Evolutionary conservation across 2,113 vertebrate genomes (phyloP), one percentile per base, ranked within the genome.

Genomic region (Anhinga anhinga): DNA sequence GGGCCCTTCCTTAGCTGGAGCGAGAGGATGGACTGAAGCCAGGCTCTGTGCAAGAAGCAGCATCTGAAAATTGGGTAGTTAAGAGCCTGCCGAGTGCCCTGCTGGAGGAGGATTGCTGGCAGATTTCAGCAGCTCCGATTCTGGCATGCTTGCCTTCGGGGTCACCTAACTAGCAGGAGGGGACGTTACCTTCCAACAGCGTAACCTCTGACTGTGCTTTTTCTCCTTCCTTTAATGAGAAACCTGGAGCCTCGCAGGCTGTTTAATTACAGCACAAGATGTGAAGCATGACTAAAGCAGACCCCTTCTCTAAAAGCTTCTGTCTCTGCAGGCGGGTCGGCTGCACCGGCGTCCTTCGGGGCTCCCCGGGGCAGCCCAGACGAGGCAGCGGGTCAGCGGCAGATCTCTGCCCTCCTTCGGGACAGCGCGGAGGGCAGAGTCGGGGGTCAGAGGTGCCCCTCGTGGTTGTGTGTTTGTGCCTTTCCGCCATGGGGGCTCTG

Each of bases 41-140:
- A 95, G 89, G 93, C 91, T 89, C 92, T 55, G 91, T 11, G 83
- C 13, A 14, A 49, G 97, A 56, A 38, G 67, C 96, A 88, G 97
- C 88, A 34, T 72, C 95, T 77, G 83, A 84, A 96, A 94, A 95
- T 92, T 90, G 94, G 93, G 53, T 91, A 94, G 88, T 84, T 96
- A 92, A 86, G 78, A 40, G 83, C 95, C 96, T 90, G 95, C 90
- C 1, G 96, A 91, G 95, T 5, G 50, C 59, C 93, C 89, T 22
- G 94, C 94, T 95, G 97, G 93, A 86, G 86, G 66, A 53, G 45
- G 82, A 82, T n/a, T 11, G 42, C 70, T 47, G 88, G 88, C 94
- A 44, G 91, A 10, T 42, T 91, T 53, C 5, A 3, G 67, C 92
- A 38, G 90, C 17, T 21, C 83, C 4, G 53, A 9, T 47, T 62